phyloP scores from a whole-genome alignment of 2,888 invertebrate genomes.

The Pomacea canaliculata region DNA sequence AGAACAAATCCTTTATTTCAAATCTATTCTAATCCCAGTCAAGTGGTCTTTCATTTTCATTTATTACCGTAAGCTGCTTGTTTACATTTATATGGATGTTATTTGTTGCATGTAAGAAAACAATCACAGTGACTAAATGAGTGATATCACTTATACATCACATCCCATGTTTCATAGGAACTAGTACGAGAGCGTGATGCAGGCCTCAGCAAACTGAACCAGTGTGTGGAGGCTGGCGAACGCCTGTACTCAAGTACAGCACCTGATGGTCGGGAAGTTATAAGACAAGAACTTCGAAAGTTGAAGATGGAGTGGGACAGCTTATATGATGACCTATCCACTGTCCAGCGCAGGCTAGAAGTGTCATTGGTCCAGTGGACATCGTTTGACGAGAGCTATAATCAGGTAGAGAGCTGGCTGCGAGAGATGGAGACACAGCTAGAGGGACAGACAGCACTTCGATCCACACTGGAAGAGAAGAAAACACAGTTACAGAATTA shows the following conservation, averaged over 20 bases:
- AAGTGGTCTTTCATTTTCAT: too few species aligned
- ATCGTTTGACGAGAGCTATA: conserved; percentile 89
- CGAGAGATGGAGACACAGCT: conserved; percentile 81
- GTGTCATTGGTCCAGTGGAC: conserved; percentile 92
- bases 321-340: conserved; percentile 84
- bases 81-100: background rate
- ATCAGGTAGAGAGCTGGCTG: conserved; percentile 84
- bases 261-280: conserved; percentile 88
- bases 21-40: background rate
- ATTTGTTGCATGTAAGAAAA: background rate
- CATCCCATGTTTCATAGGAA: conserved; percentile 47
- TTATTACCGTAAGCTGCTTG: too few species aligned
- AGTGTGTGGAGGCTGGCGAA: conserved; percentile 84
- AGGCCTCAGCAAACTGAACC: conserved; percentile 83
- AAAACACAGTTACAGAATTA: conserved; percentile 77
- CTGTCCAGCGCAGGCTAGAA: conserved; percentile 87
- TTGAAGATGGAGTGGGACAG: conserved; percentile 90
- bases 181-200: conserved; percentile 82
- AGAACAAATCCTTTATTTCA: background rate
- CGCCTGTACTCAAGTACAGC: conserved; percentile 93
- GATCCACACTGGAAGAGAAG: conserved; percentile 91
- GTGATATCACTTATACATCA: too few species aligned
- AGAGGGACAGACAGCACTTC: conserved; percentile 83
- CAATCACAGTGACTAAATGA: too few species aligned
- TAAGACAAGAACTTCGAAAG: conserved; percentile 85